Evolutionary conservation across 2,888 invertebrate genomes (phyloP).

Genomic region (Lycia hirtaria): DNA sequence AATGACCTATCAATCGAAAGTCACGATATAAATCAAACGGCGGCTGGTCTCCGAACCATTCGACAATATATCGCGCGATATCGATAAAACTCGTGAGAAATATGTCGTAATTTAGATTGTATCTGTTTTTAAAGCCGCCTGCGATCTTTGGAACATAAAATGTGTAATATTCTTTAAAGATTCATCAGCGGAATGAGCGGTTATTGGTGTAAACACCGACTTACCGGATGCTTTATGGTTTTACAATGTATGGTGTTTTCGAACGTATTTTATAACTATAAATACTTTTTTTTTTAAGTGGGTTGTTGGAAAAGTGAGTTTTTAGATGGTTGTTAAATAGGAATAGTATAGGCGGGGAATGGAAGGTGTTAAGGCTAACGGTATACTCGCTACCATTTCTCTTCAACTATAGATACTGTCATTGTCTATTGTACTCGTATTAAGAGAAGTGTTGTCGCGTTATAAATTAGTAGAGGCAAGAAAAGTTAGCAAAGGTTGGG

Average conservation of each 20-base stretch:
- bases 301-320: background rate
- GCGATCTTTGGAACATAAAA: slow-evolving; percentile 1
- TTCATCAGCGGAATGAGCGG: slow-evolving; percentile 14
- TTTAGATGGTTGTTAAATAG: too few relatives aligned
- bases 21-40: slow-evolving; percentile 8
- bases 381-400: too few relatives aligned
- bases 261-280: background rate
- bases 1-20: slow-evolving; percentile 8
- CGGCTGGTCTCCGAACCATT: slow-evolving; percentile 13
- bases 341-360: too few relatives aligned
- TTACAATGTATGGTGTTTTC: background rate
- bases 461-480: too few relatives aligned
- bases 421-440: too few relatives aligned
- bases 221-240: slow-evolving; percentile 1
- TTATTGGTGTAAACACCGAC: slow-evolving; percentile 13
- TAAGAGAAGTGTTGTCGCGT: too few relatives aligned
- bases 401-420: too few relatives aligned
- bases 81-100: slow-evolving; percentile 10
- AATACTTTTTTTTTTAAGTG: background rate
- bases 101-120: slow-evolving; percentile 15
- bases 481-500: too few relatives aligned
- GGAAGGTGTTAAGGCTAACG: too few relatives aligned
- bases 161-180: slow-evolving; percentile 10
- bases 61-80: slow-evolving; percentile 12
- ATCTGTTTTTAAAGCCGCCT: slow-evolving; percentile 17